Base-by-base conservation (phyloP, 2,888 invertebrate species). In the Dastarcus helophoroides region DNA sequence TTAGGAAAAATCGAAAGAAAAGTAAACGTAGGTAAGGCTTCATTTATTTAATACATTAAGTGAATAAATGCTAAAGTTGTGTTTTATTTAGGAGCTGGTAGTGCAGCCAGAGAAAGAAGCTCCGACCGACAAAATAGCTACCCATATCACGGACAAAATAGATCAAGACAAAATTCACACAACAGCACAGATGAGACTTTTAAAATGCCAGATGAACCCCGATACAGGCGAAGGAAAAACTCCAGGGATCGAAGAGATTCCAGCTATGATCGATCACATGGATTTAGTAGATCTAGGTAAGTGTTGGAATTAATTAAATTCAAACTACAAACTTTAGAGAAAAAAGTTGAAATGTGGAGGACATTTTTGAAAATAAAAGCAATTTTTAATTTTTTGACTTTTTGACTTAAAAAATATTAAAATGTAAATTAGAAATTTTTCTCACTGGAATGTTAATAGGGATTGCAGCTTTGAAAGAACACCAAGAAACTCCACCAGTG, bases 381-480 rank as follows among this genome's bases (percentile, higher is more conserved):
- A n/a, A n/a, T n/a, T n/a, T n/a, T n/a, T n/a, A n/a, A n/a, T n/a
- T n/a, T n/a, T n/a, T n/a, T n/a, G n/a, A n/a, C n/a, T n/a, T n/a
- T n/a, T n/a, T n/a, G n/a, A n/a, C n/a, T n/a, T n/a, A n/a, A n/a
- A n/a, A n/a, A n/a, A n/a, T n/a, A n/a, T n/a, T n/a, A n/a, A n/a
- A n/a, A n/a, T n/a, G n/a, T n/a, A n/a, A n/a, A n/a, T n/a, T n/a
- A n/a, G n/a, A n/a, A n/a, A n/a, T n/a, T n/a, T n/a, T n/a, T n/a
- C n/a, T n/a, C n/a, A n/a, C n/a, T n/a, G n/a, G n/a, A 46, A 47
- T 15, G 40, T 40, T 14, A 66, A 65, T 41, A 54, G 66, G 16
- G 66, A 67, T 38, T 51, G 58, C 12, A 67, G 67, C 39, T 60
- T 60, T 44, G 67, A 67, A 21, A 53, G 65, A 39, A 58, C 40